Percentiles rank a stretch among this genome's conserved stretches.
Evolutionary conservation across 37 sponge, comb jelly and placozoan species (phyloP).

Genomic region (Petrosia ficiformis): DNA sequence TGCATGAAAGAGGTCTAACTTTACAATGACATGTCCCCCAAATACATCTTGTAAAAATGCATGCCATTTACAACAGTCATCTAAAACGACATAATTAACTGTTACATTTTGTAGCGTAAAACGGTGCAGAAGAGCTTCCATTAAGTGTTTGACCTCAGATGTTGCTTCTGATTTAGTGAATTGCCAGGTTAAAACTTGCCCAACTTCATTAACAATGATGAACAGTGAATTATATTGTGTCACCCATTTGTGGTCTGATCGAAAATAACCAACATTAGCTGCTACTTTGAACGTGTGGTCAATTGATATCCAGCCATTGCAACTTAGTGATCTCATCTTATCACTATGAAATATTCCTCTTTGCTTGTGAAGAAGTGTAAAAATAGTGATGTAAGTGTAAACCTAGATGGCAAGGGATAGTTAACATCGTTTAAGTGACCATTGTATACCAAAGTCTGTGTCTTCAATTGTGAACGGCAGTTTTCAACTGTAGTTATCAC

Average conservation of each 20-base stretch:
- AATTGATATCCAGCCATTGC: neutral
- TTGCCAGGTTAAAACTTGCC: constrained; percentile 39
- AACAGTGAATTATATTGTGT: constrained; percentile 34
- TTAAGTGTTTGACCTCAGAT: neutral
- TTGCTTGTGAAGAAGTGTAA: neutral
- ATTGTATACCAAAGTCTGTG: too few relatives aligned
- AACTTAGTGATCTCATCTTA: neutral
- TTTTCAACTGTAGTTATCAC: neutral
- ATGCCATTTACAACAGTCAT: constrained; percentile 4
- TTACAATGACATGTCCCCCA: constrained; percentile 10
- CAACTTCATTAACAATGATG: constrained; percentile 19
- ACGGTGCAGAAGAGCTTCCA: neutral
- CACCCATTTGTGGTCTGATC: constrained; percentile 30
- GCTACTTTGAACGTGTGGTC: constrained; percentile 38
- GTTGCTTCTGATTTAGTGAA: constrained; percentile 19
- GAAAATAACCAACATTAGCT: constrained; percentile 26
- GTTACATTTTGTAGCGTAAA: neutral
- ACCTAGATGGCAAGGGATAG: too few relatives aligned
- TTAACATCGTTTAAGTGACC: too few relatives aligned
- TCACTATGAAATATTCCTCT: neutral
- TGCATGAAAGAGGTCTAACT: constrained; percentile 57
- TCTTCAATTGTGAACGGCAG: neutral
- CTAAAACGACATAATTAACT: neutral
- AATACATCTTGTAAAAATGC: neutral
- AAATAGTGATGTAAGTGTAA: too few relatives aligned